Evolutionary conservation across 2,888 invertebrate genomes (phyloP).

Genomic region (Drosophila anceps): DNA sequence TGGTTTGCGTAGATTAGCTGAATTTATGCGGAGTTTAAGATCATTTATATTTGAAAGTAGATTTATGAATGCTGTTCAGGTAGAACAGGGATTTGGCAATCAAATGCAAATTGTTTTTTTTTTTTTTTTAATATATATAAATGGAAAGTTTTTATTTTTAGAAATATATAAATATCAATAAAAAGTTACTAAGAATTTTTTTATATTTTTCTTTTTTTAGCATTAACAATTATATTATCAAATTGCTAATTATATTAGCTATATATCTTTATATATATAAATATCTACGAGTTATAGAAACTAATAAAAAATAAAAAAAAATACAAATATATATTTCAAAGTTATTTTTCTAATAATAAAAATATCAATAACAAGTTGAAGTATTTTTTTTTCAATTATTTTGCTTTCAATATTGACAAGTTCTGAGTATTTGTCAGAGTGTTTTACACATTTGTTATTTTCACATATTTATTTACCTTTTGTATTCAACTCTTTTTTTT

Average conservation of each 20-base stretch:
- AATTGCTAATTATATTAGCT: too few species aligned
- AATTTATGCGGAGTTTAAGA: slow-evolving; percentile 2
- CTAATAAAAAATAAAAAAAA: too few species aligned
- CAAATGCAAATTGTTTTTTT: not conserved
- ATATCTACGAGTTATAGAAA: too few species aligned
- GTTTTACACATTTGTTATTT: not conserved
- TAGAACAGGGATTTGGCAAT: too few species aligned
- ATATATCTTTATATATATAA: too few species aligned
- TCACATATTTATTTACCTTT: not conserved
- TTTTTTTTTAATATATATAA: not conserved
- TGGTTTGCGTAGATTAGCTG: slow-evolving; percentile 6
- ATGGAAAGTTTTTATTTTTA: too few species aligned
- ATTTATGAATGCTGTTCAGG: not conserved
- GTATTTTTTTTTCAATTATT: not conserved
- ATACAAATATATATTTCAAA: too few species aligned
- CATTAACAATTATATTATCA: too few species aligned
- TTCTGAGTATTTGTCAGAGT: not conserved
- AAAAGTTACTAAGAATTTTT: too few species aligned
- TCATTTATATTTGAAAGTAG: not conserved
- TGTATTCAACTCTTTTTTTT: not conserved
- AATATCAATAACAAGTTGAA: not conserved
- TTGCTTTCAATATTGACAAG: not conserved
- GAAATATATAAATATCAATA: too few species aligned
- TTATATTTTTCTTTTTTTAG: too few species aligned
- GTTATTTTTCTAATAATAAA: not conserved